These are phyloP conservation scores for Halcyon smyrnensis DNA, from an alignment of 2,797 vertebrate genomes.

Conservation along the genomic window DNA sequence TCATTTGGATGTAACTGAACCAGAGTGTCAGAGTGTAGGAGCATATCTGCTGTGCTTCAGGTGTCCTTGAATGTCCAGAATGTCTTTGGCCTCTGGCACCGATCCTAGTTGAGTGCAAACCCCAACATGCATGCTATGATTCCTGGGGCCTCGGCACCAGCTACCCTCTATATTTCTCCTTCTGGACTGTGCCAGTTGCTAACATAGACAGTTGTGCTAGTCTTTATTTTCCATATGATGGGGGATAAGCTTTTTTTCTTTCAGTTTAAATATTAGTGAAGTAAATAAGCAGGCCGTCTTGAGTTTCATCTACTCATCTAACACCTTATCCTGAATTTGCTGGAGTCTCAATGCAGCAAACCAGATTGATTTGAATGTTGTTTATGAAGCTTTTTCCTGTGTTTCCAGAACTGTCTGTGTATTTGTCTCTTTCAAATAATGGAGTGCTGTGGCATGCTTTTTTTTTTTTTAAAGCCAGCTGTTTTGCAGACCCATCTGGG, in stretches of 20 bases:
- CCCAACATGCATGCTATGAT: not conserved
- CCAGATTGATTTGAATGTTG: not conserved
- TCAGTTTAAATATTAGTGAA: not conserved
- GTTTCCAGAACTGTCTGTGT: not conserved
- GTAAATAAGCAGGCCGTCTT: not conserved
- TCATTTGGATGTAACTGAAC: not conserved
- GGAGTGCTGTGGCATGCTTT: not conserved
- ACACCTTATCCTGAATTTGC: not conserved
- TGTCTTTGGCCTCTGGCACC: not conserved
- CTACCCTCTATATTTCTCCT: not conserved
- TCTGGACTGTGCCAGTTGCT: not conserved
- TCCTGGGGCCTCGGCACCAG: not conserved
- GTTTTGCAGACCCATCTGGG: constrained; percentile 34
- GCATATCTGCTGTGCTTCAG: not conserved
- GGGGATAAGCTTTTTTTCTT: not conserved
- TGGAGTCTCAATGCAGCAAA: not conserved
- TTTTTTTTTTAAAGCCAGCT: constrained; percentile 17
- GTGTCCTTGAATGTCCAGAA: not conserved
- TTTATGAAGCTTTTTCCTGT: not conserved
- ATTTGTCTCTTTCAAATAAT: constrained; percentile 4
- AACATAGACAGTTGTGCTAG: not conserved
- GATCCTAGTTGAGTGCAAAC: not conserved
- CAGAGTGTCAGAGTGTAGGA: not conserved
- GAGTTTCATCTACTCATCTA: not conserved
- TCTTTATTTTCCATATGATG: not conserved